Percentiles rank a stretch among this genome's conserved stretches.
Evolutionary conservation across 2,797 vertebrate genomes (phyloP).

Genomic region (Tragopan temminckii): DNA sequence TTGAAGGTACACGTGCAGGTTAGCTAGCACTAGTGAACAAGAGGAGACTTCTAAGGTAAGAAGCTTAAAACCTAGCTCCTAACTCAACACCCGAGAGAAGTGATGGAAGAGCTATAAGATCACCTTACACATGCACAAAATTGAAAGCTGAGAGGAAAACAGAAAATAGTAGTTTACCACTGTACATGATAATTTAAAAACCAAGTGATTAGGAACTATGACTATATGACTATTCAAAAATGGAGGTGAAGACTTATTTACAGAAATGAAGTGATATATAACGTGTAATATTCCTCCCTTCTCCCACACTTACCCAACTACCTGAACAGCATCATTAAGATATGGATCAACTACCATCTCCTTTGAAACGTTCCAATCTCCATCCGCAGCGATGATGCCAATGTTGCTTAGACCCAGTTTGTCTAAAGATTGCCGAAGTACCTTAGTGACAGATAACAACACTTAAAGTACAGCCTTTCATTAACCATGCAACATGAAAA

Average conservation of each 20-base stretch:
- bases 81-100: not conserved
- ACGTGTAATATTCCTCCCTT: not conserved
- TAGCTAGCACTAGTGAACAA: not conserved
- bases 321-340: slow-evolving; percentile 86
- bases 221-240: not conserved
- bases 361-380: slow-evolving; percentile 86
- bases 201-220: not conserved
- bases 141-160: not conserved
- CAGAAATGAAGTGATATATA: not conserved
- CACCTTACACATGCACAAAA: not conserved
- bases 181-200: not conserved
- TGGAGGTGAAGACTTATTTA: not conserved
- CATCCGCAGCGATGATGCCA: slow-evolving; percentile 90
- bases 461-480: slow-evolving; percentile 62
- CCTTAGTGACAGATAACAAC: slow-evolving; percentile 85
- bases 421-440: slow-evolving; percentile 88
- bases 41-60: not conserved
- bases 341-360: slow-evolving; percentile 84
- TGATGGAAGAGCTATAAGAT: not conserved
- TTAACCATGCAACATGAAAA: slow-evolving; percentile 6
- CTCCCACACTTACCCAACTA: slow-evolving; percentile 90
- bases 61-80: not conserved
- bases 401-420: slow-evolving; percentile 83
- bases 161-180: not conserved
- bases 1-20: not conserved